Base-by-base conservation (phyloP, 2,888 invertebrate species). In the Yponomeuta sedellus region DNA sequence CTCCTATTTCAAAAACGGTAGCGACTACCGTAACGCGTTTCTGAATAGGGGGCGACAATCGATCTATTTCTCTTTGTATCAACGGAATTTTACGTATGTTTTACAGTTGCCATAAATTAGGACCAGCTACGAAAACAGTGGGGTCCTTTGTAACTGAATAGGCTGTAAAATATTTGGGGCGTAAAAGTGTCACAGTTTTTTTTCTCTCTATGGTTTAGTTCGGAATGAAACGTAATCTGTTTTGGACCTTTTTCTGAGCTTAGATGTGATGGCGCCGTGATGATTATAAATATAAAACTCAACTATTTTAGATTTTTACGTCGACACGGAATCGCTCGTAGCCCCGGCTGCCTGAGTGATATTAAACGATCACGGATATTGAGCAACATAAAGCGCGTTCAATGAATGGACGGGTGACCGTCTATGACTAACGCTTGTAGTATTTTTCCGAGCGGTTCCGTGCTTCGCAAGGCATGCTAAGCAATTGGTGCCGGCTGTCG, bases 81-180 rank as follows among this genome's bases (percentile, higher is more conserved):
- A 62, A 20, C 25, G 57, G 44, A 69, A 68, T 71, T 69, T 69
- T 66, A 68, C 67, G 68, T 66, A 69, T 67, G 69, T 72, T 72
- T 80, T 79, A 52, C 44, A 77, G 72, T 72, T 68, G 65, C 74
- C 76, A 78, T 90, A 90, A 89, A 90, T 90, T 86, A 88, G 83
- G 79, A 52, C 52, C 67, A 66, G 67, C 84, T 85, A 84, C 78
- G 82, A 86, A 88, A 88, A 91, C 91, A 91, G 84, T 82, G 82
- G 82, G 44, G 79, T 79, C 84, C 89, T 90, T 91, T 91, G 91
- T 91, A 89, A 91, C 85, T 78, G 80, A 83, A 88, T 86, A 85
- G 82, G 85, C 82, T 82, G 84, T 91, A 85, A 91, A 89, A 87
- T 81, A 80, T 66, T 80, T 72, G 76, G 77, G 75, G 78, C 80